Evolutionary conservation across 2,113 vertebrate genomes (phyloP).

Genomic region (Aphelocoma coerulescens): DNA sequence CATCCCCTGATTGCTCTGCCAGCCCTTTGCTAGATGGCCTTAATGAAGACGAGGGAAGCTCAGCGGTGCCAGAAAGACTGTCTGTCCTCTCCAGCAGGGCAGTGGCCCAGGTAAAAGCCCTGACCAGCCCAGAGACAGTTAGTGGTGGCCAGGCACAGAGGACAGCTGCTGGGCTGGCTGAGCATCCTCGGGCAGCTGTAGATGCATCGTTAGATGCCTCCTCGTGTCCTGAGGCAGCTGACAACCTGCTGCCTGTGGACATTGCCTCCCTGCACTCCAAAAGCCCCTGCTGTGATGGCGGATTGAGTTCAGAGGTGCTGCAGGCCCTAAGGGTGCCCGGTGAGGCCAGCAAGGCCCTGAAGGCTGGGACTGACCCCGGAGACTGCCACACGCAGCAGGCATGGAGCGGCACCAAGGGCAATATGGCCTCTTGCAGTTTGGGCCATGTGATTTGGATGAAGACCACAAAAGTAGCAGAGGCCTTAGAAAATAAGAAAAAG

Average conservation of each 20-base stretch:
- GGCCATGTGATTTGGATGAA: background rate
- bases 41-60: background rate
- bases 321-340: rapidly evolving
- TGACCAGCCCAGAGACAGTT: background rate
- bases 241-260: background rate
- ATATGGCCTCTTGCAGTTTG: rapidly evolving
- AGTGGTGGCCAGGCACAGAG: background rate
- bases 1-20: background rate
- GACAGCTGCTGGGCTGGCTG: background rate
- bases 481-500: constrained; percentile 18
- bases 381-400: rapidly evolving
- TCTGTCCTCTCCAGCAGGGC: background rate
- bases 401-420: rapidly evolving
- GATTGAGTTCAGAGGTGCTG: background rate
- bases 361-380: background rate
- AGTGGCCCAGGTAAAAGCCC: background rate
- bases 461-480: background rate
- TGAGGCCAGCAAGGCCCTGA: rapidly evolving
- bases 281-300: rapidly evolving
- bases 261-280: background rate
- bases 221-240: rapidly evolving
- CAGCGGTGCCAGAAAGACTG: background rate
- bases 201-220: background rate
- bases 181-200: background rate
- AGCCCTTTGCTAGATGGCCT: background rate